phyloP scores from a whole-genome alignment of 2,888 invertebrate genomes.

The Agrotis ipsilon region DNA sequence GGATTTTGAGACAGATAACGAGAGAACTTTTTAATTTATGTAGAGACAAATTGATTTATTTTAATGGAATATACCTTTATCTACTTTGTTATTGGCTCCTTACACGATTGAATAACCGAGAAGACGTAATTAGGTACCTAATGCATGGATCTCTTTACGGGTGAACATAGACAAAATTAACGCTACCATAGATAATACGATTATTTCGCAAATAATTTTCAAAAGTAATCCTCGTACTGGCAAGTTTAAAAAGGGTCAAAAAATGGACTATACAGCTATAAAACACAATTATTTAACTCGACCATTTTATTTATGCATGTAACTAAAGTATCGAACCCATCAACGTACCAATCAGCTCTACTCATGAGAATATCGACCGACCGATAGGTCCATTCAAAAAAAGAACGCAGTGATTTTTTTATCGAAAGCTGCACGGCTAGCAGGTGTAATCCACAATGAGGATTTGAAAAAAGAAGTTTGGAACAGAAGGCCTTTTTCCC shows the following conservation, averaged over 20 bases:
- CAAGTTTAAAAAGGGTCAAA: background rate
- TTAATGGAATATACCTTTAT: background rate
- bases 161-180: too few species aligned
- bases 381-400: constrained; percentile 83
- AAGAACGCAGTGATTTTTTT: constrained; percentile 87
- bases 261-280: background rate
- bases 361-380: constrained; percentile 80
- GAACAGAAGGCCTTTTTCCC: constrained; percentile 91
- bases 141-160: background rate
- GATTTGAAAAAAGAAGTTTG: constrained; percentile 87
- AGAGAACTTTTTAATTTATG: constrained; percentile 10
- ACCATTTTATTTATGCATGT: constrained; percentile 13
- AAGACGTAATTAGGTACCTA: background rate
- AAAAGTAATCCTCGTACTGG: background rate
- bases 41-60: constrained; percentile 1
- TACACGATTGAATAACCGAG: background rate
- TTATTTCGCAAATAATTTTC: background rate
- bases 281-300: constrained; percentile 10
- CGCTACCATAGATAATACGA: too few species aligned
- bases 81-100: background rate
- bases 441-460: constrained; percentile 90
- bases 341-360: constrained; percentile 54
- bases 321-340: constrained; percentile 34
- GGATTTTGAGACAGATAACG: constrained; percentile 5
- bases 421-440: constrained; percentile 90